These are phyloP conservation scores for Microchirus variegatus DNA, from an alignment of 2,797 vertebrate genomes.

Conservation along the genomic window DNA sequence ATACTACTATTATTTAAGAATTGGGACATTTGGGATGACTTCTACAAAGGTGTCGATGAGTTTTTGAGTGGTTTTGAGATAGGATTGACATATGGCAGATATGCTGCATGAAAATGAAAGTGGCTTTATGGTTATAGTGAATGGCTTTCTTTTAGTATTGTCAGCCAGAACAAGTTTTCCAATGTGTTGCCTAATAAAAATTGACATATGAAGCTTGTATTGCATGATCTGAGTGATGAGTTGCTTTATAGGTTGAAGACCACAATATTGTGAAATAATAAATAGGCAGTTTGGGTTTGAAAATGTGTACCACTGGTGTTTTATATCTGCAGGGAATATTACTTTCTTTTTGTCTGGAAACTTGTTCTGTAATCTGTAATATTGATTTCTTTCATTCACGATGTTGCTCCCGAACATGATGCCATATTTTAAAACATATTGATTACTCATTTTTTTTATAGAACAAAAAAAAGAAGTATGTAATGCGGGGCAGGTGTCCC, in stretches of 20 bases:
- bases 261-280: background rate
- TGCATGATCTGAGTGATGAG: too few relatives aligned
- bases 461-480: background rate
- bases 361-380: background rate
- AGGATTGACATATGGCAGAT: too few relatives aligned
- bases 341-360: background rate
- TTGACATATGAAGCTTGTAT: too few relatives aligned
- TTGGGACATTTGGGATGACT: background rate
- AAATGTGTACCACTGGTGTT: background rate
- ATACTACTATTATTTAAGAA: background rate
- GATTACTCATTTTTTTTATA: background rate
- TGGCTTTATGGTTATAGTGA: too few relatives aligned
- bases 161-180: too few relatives aligned
- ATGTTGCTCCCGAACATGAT: background rate
- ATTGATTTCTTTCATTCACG: background rate
- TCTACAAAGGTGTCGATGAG: too few relatives aligned
- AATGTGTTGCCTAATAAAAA: too few relatives aligned
- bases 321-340: background rate
- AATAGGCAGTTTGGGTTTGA: background rate
- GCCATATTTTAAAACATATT: background rate
- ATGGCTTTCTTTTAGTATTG: too few relatives aligned
- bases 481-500: background rate
- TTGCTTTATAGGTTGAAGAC: background rate
- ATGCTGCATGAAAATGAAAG: too few relatives aligned
- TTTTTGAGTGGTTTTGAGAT: too few relatives aligned